phyloP scores from a whole-genome alignment of 2,113 vertebrate genomes.

The Corythaixoides concolor region DNA sequence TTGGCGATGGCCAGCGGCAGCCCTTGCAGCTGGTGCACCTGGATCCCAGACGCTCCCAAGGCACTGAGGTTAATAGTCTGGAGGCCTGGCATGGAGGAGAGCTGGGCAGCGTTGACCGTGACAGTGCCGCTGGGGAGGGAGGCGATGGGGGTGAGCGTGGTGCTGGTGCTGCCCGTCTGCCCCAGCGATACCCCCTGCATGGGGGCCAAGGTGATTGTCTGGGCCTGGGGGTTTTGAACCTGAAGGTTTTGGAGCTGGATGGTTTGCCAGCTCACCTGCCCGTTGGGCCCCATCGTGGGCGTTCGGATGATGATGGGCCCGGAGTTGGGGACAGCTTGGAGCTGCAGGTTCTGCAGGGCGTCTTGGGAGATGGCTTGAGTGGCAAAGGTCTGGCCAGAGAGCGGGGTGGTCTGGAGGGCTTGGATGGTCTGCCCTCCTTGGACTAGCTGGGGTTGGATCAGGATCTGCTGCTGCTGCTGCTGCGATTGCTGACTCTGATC shows the following conservation, averaged over 20 bases:
- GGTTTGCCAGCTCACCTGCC: constrained; percentile 97
- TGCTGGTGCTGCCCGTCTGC: constrained; percentile 79
- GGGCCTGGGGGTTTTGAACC: constrained; percentile 84
- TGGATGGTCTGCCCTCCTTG: constrained; percentile 87
- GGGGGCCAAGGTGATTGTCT: constrained; percentile 92
- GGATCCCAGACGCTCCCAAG: constrained; percentile 87
- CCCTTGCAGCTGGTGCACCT: constrained; percentile 93
- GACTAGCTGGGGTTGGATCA: constrained; percentile 84
- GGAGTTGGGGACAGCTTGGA: constrained; percentile 88
- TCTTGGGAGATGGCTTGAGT: constrained; percentile 91
- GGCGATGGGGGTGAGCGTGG: constrained; percentile 78
- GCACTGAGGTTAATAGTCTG: constrained; percentile 98
- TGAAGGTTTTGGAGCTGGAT: constrained; percentile 93
- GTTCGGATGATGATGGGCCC: constrained; percentile 91
- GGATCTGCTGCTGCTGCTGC: constrained; percentile 89
- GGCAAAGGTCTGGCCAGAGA: constrained; percentile 86
- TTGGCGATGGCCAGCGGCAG: constrained; percentile 88
- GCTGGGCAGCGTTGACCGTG: constrained; percentile 87
- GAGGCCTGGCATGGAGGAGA: constrained; percentile 86
- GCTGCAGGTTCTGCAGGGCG: constrained; percentile 92
- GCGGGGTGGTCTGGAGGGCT: constrained; percentile 82
- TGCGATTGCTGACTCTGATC: constrained; percentile 78
- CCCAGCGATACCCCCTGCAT: constrained; percentile 87
- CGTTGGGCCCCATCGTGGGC: constrained; percentile 89
- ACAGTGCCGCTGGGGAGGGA: constrained; percentile 81